Base-by-base conservation (phyloP, 2,113 vertebrate species). In the Mustelus asterias region DNA sequence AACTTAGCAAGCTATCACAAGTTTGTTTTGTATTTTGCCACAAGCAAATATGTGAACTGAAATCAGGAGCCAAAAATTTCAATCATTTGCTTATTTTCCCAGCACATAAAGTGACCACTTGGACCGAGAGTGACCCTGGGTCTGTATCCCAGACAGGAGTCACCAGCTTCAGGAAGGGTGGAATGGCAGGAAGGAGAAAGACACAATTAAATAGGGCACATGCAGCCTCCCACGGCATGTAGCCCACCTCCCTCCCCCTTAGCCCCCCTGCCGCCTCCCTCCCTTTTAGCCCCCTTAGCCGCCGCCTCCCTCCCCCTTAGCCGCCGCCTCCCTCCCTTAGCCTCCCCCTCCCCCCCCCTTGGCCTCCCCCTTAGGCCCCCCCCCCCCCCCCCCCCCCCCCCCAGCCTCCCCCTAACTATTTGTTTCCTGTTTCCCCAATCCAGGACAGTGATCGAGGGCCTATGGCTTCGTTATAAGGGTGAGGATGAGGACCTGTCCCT, bases 381-480 rank as follows among this genome's bases (percentile, higher is more conserved):
- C 22, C 29, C 26, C 10, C 2, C 9, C 13, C 29, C 29, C 6
- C 5, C 10, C 33, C 33, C 10, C 33, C 33, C 78, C 3, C n/a
- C 18, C 8, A 22, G 5, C 6, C 37, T 1, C 33, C 11, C 11
- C 11, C 37, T 41, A 3, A 83, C 0, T 2, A 6, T 37, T 14
- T 44, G 37, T 18, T 41, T 44, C n/a, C 16, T 44, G 1, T 96
- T 37, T 67, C 41, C 54, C 96, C 63, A 41, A 65, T 22, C 0
- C 97, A 99, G 99, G 97, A 98, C 99, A 0, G 99, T 99, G 58
- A 96, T 99, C 1, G 99, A 99, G 96, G 99, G 99, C 22, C 98
- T 99, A 33, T 99, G 99, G 99, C 98, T 99, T 96, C 98, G 99
- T 95, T 99, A 98, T 97, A 98, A 97, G 0, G 98, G 98, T 0